A percentile compares a stretch with the other conserved stretches of the same genome.
These are phyloP conservation scores for Ctenosaura bakeri DNA, from an alignment of 2,797 vertebrate genomes.

Conservation along the genomic window DNA sequence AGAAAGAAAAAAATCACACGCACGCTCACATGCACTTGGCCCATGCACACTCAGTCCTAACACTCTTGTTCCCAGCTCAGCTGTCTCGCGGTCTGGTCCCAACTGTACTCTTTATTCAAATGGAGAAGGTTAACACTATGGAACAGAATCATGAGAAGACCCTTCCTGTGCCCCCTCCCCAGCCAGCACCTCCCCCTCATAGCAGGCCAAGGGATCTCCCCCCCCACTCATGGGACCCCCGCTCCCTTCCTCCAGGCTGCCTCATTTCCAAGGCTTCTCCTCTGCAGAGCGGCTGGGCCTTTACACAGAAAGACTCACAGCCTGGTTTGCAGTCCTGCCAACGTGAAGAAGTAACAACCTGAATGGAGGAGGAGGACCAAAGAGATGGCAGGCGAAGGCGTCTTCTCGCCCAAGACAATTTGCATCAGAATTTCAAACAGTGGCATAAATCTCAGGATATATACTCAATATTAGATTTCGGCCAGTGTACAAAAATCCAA, in stretches of 20 bases:
- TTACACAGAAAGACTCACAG: rapidly evolving
- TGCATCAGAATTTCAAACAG: neutral
- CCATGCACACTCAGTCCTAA: no score
- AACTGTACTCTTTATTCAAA: neutral
- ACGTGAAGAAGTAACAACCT: no score
- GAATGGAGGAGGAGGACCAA: neutral
- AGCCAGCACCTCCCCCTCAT: neutral
- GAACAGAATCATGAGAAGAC: neutral
- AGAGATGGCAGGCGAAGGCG: rapidly evolving
- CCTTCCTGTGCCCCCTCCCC: no score
- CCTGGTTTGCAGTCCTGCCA: rapidly evolving
- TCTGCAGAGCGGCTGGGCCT: neutral
- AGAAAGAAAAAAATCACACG: no score
- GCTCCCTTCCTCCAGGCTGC: neutral
- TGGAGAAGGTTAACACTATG: neutral
- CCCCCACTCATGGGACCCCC: neutral
- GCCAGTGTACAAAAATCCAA: neutral
- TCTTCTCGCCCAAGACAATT: neutral
- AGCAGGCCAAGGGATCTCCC: rapidly evolving
- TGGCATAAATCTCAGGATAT: neutral
- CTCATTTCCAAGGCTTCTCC: neutral
- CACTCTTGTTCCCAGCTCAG: neutral
- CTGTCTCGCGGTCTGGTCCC: neutral
- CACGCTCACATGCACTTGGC: no score
- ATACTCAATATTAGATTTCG: neutral